Evolutionary conservation across 2,113 vertebrate genomes (phyloP).

Genomic region (Excalfactoria chinensis): DNA sequence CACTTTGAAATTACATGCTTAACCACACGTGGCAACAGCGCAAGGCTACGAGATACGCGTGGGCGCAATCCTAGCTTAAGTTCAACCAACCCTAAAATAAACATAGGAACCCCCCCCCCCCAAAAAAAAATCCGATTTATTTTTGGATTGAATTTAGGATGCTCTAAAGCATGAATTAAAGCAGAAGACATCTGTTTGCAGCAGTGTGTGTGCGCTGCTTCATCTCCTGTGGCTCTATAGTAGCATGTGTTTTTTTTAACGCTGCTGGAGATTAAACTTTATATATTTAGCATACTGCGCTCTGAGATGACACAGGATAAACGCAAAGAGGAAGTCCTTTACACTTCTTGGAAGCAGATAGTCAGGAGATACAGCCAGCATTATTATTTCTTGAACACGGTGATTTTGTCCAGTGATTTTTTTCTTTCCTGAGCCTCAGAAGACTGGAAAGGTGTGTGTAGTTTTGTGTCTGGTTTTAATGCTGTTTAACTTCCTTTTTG

Average conservation of each 20-base stretch:
- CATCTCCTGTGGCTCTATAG: not conserved
- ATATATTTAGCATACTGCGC: slow-evolving; percentile 43
- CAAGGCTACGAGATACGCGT: not conserved
- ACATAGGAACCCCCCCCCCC: not conserved
- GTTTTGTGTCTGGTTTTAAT: not conserved
- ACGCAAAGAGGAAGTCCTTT: not conserved
- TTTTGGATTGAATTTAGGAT: slow-evolving; percentile 27
- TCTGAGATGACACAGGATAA: slow-evolving; percentile 19
- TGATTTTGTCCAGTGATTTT: not conserved
- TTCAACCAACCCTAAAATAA: slow-evolving; percentile 35
- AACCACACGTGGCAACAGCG: not conserved
- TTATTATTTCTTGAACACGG: not conserved
- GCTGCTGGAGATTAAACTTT: slow-evolving; percentile 61
- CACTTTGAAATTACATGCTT: not conserved
- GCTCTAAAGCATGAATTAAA: slow-evolving; percentile 1
- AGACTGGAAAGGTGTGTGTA: not conserved
- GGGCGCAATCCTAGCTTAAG: not conserved
- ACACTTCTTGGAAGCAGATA: not conserved
- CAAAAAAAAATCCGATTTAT: slow-evolving; percentile 5
- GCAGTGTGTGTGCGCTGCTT: not conserved
- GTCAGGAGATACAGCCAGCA: not conserved
- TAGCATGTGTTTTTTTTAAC: not conserved
- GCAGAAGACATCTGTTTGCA: slow-evolving; percentile 30
- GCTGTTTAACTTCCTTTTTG: not conserved
- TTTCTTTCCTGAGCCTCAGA: not conserved